Conservation (phyloP, 1,140 invertebrate species). For the Probaryconus sp. region DNA sequence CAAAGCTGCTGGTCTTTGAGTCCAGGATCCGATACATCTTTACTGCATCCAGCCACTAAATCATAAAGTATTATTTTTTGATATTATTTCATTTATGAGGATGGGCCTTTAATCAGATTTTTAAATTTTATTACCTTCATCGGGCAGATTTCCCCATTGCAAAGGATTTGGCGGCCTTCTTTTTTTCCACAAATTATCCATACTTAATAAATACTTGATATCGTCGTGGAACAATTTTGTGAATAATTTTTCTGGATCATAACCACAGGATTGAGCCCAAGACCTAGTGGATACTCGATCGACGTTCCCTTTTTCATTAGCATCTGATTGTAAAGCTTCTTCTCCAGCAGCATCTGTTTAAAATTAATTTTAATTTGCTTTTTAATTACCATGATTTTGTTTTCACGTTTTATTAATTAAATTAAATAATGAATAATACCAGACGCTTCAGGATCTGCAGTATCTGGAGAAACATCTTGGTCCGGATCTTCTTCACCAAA, state of each 20-base stretch:
- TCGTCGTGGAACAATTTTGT: conserved; percentile 96
- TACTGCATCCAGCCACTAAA: conserved; percentile 77
- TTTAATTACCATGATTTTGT: conserved; percentile 3
- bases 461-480: conserved; percentile 98
- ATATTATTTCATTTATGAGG: conserved; percentile 4
- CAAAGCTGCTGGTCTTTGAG: conserved; percentile 89
- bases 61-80: conserved; percentile 12
- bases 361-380: conserved; percentile 1
- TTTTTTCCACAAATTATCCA: conserved; percentile 96
- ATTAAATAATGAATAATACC: conserved; percentile 71
- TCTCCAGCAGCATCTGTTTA: conserved; percentile 42
- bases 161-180: conserved; percentile 89
- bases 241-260: conserved; percentile 91
- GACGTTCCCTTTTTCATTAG: conserved; percentile 55
- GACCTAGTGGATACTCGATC: conserved; percentile 43
- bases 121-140: conserved; percentile 74
- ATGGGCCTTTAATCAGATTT: background rate
- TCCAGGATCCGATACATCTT: conserved; percentile 67
- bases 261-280: conserved; percentile 82
- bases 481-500: conserved; percentile 98
- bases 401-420: too few species aligned
- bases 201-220: conserved; percentile 95
- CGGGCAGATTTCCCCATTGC: conserved; percentile 83
- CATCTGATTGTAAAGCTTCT: conserved; percentile 31
- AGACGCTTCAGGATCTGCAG: conserved; percentile 92